Conservation (phyloP, 2,888 invertebrate species). For the Drosophila prolongata region DNA sequence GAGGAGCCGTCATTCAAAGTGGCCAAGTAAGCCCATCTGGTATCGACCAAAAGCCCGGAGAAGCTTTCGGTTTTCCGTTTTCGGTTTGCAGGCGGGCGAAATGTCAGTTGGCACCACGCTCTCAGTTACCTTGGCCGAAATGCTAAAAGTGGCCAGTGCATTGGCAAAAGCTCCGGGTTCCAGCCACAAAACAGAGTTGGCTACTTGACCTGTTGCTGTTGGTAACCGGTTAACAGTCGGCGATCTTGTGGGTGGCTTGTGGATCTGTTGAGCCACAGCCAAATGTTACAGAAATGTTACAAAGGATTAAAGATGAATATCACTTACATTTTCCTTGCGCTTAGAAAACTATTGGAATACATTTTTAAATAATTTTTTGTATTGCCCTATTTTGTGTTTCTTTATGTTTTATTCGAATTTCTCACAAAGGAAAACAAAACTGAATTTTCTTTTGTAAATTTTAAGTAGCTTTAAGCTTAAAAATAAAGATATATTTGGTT, state of each 20-base stretch:
- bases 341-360: no score
- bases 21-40: constrained; percentile 11
- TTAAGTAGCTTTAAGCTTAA: no score
- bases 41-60: constrained; percentile 35
- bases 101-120: constrained; percentile 18
- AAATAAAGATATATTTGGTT: no score
- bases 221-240: constrained; percentile 2
- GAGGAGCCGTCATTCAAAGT: constrained; percentile 5
- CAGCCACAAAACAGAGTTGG: constrained; percentile 16
- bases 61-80: constrained; percentile 23
- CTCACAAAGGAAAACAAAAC: no score
- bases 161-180: constrained; percentile 10
- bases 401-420: no score
- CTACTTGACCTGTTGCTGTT: constrained; percentile 58
- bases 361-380: no score
- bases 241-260: constrained; percentile 1
- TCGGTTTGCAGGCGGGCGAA: constrained; percentile 2
- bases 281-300: not conserved
- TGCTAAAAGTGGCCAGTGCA: constrained; percentile 47
- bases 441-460: no score
- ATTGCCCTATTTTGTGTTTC: no score
- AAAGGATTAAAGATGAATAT: not conserved
- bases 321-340: no score
- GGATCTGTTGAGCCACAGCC: not conserved
- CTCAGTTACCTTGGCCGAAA: constrained; percentile 71